Base-by-base conservation (phyloP, 2,113 vertebrate species). In the Strigops habroptila region DNA sequence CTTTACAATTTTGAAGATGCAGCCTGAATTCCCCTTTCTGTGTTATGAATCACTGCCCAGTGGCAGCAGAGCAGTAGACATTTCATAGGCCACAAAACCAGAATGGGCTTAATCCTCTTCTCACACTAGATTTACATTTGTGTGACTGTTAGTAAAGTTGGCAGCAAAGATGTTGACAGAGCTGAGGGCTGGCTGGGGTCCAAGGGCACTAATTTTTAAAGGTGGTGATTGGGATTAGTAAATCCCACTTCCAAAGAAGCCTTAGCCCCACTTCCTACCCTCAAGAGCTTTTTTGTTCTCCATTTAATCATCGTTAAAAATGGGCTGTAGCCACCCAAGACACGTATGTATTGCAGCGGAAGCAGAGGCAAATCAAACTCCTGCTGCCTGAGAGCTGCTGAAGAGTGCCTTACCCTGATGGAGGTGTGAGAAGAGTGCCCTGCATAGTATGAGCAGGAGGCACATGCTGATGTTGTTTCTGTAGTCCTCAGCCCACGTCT, bases 91-190 rank as follows among this genome's bases (percentile, higher is more conserved):
- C 51, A 63, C 94, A 96, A 96, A 95, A 83, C 80, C 90, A 94
- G 94, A 91, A 95, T 77, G 71, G 75, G 64, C 71, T 90, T 96
- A 96, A 96, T 97, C 92, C 93, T 91, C 79, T 94, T 94, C 91
- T 95, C 93, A 93, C 90, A 95, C 71, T 67, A 91, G 85, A 88
- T 95, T 96, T 95, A 96, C 94, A 93, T 94, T 93, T 93, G 88
- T 94, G 93, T 88, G 89, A 92, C 88, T 90, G 87, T 86, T 95
- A 75, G 88, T 93, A 68, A 95, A 97, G 94, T 95, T 95, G 88
- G 93, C 93, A 96, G 76, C 74, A 86, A 95, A 95, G 91, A 86
- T 95, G 91, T 83, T 96, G 95, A 93, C 93, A 91, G 85, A 96
- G 80, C 82, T 65, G 79, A 90, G 68, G 60, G 76, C 88, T 96